phyloP scores from a whole-genome alignment of 2,888 invertebrate species.

The Conops quadrifasciatus region DNA sequence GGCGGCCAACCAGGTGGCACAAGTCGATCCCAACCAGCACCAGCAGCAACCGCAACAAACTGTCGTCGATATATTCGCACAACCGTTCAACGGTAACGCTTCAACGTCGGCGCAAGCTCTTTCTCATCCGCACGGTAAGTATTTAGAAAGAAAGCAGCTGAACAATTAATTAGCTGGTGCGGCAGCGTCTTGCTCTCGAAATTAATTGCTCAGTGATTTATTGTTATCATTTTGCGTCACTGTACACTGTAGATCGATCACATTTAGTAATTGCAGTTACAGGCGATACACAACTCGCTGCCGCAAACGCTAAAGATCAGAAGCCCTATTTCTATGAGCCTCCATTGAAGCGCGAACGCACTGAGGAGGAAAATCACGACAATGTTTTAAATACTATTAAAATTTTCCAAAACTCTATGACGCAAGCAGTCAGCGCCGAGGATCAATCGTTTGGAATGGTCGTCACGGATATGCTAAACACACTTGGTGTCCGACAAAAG shows the following conservation, averaged over 20 bases:
- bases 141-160: background rate
- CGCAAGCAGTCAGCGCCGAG: conserved; percentile 60
- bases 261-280: conserved; percentile 59
- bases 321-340: conserved; percentile 62
- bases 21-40: conserved; percentile 52
- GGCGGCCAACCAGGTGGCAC: conserved; percentile 54
- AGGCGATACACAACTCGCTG: conserved; percentile 58
- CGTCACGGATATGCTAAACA: conserved; percentile 61
- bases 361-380: conserved; percentile 60
- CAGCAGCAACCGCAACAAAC: conserved; percentile 59
- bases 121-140: conserved; percentile 60
- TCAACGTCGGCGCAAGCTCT: conserved; percentile 58
- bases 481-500: conserved; percentile 59
- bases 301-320: conserved; percentile 53
- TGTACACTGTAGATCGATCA: conserved; percentile 41
- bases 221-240: conserved; percentile 31
- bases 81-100: conserved; percentile 58
- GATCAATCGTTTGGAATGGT: conserved; percentile 62
- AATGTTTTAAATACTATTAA: conserved; percentile 61
- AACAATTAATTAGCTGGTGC: conserved; percentile 17
- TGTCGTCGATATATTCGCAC: conserved; percentile 58
- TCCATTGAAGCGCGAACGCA: conserved; percentile 57
- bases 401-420: conserved; percentile 60
- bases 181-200: conserved; percentile 7
- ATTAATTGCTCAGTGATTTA: conserved; percentile 20